Percentiles rank a stretch among this genome's conserved stretches.
phyloP scores from a whole-genome alignment of 2,113 vertebrate genomes.

The Hipposideros armiger region DNA sequence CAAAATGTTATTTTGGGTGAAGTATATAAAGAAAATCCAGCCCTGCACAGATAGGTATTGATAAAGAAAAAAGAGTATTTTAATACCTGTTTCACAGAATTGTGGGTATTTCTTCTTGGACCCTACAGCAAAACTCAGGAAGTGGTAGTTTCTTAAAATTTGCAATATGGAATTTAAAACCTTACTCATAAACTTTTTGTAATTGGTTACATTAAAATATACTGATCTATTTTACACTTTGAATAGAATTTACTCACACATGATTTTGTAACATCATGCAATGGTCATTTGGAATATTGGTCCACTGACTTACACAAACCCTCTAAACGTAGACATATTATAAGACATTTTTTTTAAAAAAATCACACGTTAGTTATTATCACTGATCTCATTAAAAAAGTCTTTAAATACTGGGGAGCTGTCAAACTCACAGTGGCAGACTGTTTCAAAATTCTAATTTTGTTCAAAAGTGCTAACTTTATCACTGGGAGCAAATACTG shows the following conservation, averaged over 20 bases:
- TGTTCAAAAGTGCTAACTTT: not conserved
- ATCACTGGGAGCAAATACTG: not conserved
- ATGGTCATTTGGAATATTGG: not conserved
- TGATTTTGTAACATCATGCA: not conserved
- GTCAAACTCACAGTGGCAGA: not conserved
- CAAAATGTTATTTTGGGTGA: not conserved
- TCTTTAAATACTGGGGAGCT: not conserved
- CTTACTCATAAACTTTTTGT: not conserved
- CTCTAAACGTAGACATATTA: not conserved
- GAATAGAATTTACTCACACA: not conserved
- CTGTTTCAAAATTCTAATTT: not conserved
- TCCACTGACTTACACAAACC: not conserved
- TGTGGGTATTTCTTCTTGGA: not conserved
- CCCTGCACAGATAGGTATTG: not conserved
- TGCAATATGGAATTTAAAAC: not conserved
- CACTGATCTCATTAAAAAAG: not conserved
- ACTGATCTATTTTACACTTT: not conserved
- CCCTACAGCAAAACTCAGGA: not conserved
- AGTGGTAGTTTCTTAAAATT: not conserved
- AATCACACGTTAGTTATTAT: not conserved
- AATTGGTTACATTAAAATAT: not conserved
- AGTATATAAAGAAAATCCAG: not conserved
- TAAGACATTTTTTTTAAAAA: not conserved
- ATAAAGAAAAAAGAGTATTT: not conserved
- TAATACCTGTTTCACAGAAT: not conserved